Base-by-base conservation (phyloP, 2,113 vertebrate genomes). In the Lucifuga dentata region DNA sequence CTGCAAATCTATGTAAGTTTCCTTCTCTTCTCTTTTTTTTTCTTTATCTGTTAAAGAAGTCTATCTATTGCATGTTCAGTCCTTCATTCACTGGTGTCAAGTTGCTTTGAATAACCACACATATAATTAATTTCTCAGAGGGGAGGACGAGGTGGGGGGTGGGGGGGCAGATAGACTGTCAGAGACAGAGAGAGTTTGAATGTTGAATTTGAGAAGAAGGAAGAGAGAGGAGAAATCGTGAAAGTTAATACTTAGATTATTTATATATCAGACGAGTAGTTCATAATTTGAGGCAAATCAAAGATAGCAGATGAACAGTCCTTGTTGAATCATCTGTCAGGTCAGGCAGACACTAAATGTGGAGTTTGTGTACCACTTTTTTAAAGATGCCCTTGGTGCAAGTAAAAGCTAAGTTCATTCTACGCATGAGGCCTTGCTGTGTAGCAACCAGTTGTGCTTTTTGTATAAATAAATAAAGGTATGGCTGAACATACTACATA, bases 401-500 rank as follows among this genome's bases (percentile, higher is more conserved):
- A 68, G 36, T 65, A 81, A 68, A 71, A 12, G 40, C 51, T 67
- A 11, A 81, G 60, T 76, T 81, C 63, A 81, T 85, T 81, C n/a
- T 58, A 52, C 36, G 68, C 87, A 87, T 88, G 78, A 72, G 77
- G 72, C 74, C 82, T 81, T 88, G 76, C 75, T 83, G 73, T 88
- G 68, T 89, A 82, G 75, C 73, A 51, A 73, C 60, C 73, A 79
- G 84, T 85, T 83, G 84, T 91, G 86, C 83, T 90, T 90, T 90
- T 87, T 80, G 78, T 85, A 86, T 81, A 73, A 79, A 65, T 78
- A 73, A 86, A 86, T 82, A 83, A 83, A 88, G 73, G 56, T 71
- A 53, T 66, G 62, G 80, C 48, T 71, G 40, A 85, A 85, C 59
- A 72, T 51, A 83, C 21, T 45, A 9, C 11, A 12, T 2, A 17